phyloP scores from a whole-genome alignment of 2,113 vertebrate genomes.

The Rhadina sibilatrix region DNA sequence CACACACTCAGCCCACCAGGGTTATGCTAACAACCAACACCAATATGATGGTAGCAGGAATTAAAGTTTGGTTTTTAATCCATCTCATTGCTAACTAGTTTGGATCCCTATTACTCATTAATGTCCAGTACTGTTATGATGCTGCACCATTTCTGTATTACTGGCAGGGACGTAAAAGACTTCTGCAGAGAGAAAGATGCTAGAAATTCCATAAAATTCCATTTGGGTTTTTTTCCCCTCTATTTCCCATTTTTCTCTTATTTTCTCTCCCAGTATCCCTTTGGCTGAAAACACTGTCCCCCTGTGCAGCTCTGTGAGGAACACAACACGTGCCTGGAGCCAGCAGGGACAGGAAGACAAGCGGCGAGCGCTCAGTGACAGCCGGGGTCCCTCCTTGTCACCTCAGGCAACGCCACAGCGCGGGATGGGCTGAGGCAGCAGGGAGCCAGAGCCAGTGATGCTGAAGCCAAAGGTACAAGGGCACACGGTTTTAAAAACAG shows the following conservation, averaged over 20 bases:
- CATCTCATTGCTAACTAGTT: not conserved
- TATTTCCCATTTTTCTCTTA: not conserved
- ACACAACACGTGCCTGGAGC: not conserved
- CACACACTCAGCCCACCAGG: not conserved
- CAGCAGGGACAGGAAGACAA: conserved; percentile 7
- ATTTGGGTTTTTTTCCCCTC: not conserved
- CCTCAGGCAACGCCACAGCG: not conserved
- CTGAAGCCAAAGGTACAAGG: conserved; percentile 28
- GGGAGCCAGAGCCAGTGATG: rapidly evolving
- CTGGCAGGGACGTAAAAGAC: not conserved
- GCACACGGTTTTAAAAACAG: not conserved
- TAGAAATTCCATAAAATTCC: not conserved
- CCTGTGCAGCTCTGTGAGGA: not conserved
- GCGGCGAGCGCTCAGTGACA: not conserved
- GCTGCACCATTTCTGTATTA: not conserved
- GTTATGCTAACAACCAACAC: not conserved
- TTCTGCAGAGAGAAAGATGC: not conserved
- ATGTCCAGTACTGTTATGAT: not conserved
- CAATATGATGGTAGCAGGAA: not conserved
- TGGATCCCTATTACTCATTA: not conserved
- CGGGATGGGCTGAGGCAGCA: not conserved
- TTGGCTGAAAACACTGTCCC: not conserved
- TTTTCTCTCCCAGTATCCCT: not conserved
- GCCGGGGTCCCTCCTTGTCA: not conserved
- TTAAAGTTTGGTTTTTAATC: not conserved